phyloP scores from a whole-genome alignment of 2,888 invertebrate genomes.

The Torymus aiolomorphi region DNA sequence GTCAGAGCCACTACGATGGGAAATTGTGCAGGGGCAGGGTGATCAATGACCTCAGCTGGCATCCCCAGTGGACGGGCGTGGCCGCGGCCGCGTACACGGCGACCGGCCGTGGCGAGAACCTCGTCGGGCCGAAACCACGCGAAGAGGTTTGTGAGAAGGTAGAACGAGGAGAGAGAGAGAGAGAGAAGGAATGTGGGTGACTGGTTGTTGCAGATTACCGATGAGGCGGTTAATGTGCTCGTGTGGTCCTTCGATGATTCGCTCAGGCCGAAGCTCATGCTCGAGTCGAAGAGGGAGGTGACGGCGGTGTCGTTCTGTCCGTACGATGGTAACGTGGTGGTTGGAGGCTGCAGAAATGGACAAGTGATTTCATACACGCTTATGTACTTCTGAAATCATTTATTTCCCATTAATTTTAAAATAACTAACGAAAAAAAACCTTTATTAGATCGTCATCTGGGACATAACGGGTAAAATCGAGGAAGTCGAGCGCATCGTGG shows the following conservation, averaged over 20 bases:
- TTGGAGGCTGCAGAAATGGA: slow-evolving; percentile 86
- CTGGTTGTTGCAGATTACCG: neutral
- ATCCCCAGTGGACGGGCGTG: slow-evolving; percentile 83
- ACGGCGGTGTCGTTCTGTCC: slow-evolving; percentile 70
- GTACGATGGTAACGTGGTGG: slow-evolving; percentile 80
- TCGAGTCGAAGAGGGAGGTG: slow-evolving; percentile 83
- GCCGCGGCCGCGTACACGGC: slow-evolving; percentile 83
- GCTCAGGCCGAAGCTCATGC: slow-evolving; percentile 82
- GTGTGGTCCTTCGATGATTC: slow-evolving; percentile 87
- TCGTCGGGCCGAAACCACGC: slow-evolving; percentile 58
- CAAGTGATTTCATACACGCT: slow-evolving; percentile 64
- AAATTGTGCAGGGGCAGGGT: slow-evolving; percentile 80
- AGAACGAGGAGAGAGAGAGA: too few relatives aligned
- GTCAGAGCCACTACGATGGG: slow-evolving; percentile 69
- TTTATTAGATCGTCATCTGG: slow-evolving; percentile 81
- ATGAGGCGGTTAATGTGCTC: slow-evolving; percentile 75
- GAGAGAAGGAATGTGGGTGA: too few relatives aligned
- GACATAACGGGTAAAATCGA: slow-evolving; percentile 81
- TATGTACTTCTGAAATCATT: neutral
- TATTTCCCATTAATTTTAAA: neutral
- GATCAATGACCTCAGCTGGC: slow-evolving; percentile 83
- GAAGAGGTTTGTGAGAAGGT: too few relatives aligned
- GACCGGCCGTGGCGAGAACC: slow-evolving; percentile 68
- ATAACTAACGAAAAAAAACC: neutral
- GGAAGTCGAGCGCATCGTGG: slow-evolving; percentile 80